These are phyloP conservation scores for Holocentrus rufus DNA, from an alignment of 2,797 vertebrate genomes.

Conservation along the genomic window DNA sequence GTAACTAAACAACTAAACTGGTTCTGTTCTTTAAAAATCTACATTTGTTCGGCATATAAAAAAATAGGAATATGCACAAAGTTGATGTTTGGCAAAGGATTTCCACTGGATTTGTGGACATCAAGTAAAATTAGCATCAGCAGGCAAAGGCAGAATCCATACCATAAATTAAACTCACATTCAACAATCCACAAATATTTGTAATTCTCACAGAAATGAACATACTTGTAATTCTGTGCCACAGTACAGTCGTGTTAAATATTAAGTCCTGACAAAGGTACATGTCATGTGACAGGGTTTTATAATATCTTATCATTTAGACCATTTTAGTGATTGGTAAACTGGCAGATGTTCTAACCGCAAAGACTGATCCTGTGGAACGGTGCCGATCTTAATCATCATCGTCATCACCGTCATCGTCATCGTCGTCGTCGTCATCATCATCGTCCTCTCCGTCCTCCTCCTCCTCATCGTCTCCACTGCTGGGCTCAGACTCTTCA, in stretches of 20 bases:
- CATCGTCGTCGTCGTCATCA: slow-evolving; percentile 41
- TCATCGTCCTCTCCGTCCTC: slow-evolving; percentile 19
- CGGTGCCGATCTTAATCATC: slow-evolving; percentile 35
- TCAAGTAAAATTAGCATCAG: slow-evolving; percentile 17
- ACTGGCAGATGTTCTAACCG: background rate
- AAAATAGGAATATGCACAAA: slow-evolving; percentile 9
- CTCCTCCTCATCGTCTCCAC: slow-evolving; percentile 50
- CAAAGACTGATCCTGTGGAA: background rate
- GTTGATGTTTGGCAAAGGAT: slow-evolving; percentile 3
- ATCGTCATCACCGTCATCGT: background rate
- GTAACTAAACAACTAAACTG: no score
- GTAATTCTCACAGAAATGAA: slow-evolving; percentile 7
- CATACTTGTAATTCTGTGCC: background rate
- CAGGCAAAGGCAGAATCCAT: background rate
- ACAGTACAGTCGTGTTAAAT: background rate
- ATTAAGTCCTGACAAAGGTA: background rate
- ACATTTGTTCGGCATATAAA: slow-evolving; percentile 18
- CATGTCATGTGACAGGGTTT: background rate
- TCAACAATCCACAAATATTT: background rate
- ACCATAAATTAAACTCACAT: slow-evolving; percentile 9
- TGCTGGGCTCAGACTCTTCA: slow-evolving; percentile 61
- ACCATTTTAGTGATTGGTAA: background rate
- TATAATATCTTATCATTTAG: background rate
- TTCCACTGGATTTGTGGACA: slow-evolving; percentile 12
- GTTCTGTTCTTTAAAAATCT: slow-evolving; percentile 13